Conservation (phyloP, 1,140 invertebrate species). For the Hyles euphorbiae region DNA sequence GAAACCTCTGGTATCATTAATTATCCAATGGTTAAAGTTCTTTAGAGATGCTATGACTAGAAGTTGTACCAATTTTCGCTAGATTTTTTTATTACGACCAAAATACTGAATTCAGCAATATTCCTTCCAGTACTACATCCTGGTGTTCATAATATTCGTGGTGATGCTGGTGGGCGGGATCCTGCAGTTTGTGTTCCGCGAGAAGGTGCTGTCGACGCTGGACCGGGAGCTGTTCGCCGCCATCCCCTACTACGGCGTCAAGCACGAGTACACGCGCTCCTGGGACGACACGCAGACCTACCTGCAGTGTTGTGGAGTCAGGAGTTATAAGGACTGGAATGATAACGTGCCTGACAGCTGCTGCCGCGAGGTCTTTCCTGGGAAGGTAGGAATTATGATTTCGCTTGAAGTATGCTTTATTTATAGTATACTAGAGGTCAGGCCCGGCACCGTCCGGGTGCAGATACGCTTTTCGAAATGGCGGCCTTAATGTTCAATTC, state of each 20-base stretch:
- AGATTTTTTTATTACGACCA: too few relatives aligned
- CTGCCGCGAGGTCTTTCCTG: conserved; percentile 81
- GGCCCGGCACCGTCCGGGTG: too few relatives aligned
- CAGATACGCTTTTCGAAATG: too few relatives aligned
- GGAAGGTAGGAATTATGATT: conserved; percentile 64
- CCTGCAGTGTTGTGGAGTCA: conserved; percentile 90
- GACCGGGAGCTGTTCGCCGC: conserved; percentile 87
- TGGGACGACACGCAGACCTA: conserved; percentile 90
- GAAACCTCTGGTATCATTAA: too few relatives aligned
- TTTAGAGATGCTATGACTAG: too few relatives aligned
- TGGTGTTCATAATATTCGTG: conserved; percentile 90
- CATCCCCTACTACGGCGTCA: conserved; percentile 82
- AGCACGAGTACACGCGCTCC: conserved; percentile 81
- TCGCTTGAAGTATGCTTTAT: background rate
- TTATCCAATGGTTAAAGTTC: too few relatives aligned
- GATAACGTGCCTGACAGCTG: conserved; percentile 86
- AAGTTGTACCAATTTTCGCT: too few relatives aligned
- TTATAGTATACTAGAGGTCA: too few relatives aligned
- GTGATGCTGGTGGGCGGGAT: conserved; percentile 92
- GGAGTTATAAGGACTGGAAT: conserved; percentile 84
- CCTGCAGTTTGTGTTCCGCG: conserved; percentile 90
- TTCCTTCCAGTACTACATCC: conserved; percentile 87
- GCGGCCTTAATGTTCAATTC: too few relatives aligned
- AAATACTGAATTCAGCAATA: background rate
- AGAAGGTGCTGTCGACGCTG: conserved; percentile 83